These are phyloP conservation scores for Thumatha senex DNA, from an alignment of 2,888 invertebrate species.

Conservation along the genomic window DNA sequence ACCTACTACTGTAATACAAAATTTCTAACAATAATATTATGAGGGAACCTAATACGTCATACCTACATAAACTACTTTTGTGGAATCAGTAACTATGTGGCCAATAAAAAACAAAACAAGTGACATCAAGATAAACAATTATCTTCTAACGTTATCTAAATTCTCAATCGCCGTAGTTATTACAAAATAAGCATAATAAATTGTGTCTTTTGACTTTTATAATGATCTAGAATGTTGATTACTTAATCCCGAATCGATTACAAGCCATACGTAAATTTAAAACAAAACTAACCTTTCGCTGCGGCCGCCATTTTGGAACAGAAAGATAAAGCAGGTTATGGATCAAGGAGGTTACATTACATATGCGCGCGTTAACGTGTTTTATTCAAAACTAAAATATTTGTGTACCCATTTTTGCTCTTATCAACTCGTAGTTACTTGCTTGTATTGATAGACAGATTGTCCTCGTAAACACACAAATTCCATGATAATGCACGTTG, in stretches of 20 bases:
- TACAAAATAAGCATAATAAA: no score
- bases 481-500: constrained; percentile 11
- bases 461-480: constrained; percentile 12
- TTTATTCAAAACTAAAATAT: constrained; percentile 19
- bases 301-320: constrained; percentile 34
- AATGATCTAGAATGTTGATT: not conserved
- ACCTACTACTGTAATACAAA: no score
- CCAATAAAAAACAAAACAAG: no score
- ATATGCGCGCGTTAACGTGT: constrained; percentile 34
- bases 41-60: no score
- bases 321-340: not conserved
- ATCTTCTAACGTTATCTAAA: not conserved
- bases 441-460: constrained; percentile 20
- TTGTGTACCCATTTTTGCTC: constrained; percentile 16
- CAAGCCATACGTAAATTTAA: not conserved
- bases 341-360: not conserved
- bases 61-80: no score
- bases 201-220: not conserved
- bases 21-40: no score
- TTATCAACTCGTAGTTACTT: constrained; percentile 35
- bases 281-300: constrained; percentile 45
- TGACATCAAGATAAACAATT: not conserved
- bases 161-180: no score
- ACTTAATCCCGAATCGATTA: no score
- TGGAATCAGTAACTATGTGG: no score